Percentiles rank a stretch among this genome's conserved stretches.
phyloP scores from a whole-genome alignment of 2,888 invertebrate species.

The Sycophila texana region DNA sequence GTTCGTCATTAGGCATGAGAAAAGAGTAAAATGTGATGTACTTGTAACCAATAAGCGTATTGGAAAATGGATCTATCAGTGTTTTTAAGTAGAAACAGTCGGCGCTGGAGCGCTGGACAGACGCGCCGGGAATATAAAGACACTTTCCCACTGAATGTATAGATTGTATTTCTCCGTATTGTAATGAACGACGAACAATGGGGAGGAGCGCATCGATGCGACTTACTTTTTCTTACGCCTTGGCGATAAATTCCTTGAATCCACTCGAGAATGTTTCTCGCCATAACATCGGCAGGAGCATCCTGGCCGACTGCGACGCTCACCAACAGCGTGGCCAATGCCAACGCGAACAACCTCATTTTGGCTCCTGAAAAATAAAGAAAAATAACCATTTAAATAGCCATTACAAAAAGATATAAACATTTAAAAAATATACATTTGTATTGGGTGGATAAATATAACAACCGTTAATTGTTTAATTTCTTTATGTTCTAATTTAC shows the following conservation, averaged over 20 bases:
- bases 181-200: not conserved
- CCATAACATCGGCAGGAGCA: constrained; percentile 82
- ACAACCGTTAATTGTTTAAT: too few relatives aligned
- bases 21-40: too few relatives aligned
- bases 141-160: not conserved
- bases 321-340: constrained; percentile 41
- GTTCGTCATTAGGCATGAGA: too few relatives aligned
- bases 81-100: constrained; percentile 7
- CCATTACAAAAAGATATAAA: not conserved
- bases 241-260: constrained; percentile 83
- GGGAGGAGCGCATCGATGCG: not conserved
- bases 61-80: not conserved
- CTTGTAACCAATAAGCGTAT: too few relatives aligned
- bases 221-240: constrained; percentile 78
- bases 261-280: constrained; percentile 85
- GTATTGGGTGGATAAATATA: too few relatives aligned
- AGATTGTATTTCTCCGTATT: not conserved
- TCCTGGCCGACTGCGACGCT: constrained; percentile 62
- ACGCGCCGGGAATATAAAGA: not conserved
- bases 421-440: not conserved
- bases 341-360: constrained; percentile 52
- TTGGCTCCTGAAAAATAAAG: constrained; percentile 36
- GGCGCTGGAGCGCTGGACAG: not conserved
- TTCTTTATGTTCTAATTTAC: too few relatives aligned
- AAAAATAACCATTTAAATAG: not conserved